Evolutionary conservation across 2,888 invertebrate genomes (phyloP).

Genomic region (Diaprepes abbreviatus): DNA sequence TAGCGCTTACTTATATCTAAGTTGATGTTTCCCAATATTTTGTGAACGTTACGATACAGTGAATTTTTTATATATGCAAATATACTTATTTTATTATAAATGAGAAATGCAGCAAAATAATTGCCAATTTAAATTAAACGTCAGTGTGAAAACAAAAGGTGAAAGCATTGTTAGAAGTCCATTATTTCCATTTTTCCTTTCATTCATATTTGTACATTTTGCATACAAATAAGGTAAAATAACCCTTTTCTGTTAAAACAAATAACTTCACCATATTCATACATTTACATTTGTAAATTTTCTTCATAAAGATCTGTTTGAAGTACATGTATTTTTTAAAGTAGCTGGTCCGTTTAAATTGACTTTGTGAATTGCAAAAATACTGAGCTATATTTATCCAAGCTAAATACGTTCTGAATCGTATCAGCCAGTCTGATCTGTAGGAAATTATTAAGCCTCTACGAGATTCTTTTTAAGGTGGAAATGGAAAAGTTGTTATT

Average conservation of each 20-base stretch:
- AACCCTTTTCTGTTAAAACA: conserved; percentile 7
- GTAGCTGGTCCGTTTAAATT: too few relatives aligned
- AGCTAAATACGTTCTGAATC: conserved; percentile 15
- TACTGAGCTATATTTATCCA: conserved; percentile 11
- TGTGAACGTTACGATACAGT: too few relatives aligned
- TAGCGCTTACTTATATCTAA: too few relatives aligned
- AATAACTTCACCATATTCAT: conserved; percentile 11
- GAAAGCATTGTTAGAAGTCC: neutral
- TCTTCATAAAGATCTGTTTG: conserved; percentile 3
- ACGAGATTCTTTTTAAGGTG: neutral
- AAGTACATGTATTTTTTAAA: neutral
- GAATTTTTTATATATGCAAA: too few relatives aligned
- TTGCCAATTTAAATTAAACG: neutral
- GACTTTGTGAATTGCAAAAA: conserved; percentile 15
- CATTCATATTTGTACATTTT: neutral
- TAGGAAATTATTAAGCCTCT: conserved; percentile 19
- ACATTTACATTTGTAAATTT: conserved; percentile 5
- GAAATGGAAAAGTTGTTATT: conserved; percentile 6
- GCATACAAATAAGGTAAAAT: conserved; percentile 16
- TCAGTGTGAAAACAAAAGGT: neutral
- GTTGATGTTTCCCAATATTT: too few relatives aligned
- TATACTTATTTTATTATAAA: too few relatives aligned
- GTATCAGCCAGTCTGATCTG: conserved; percentile 27
- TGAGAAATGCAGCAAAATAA: too few relatives aligned
- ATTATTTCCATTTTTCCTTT: conserved; percentile 16